phyloP scores from a whole-genome alignment of 2,113 vertebrate species.

The Aix galericulata region DNA sequence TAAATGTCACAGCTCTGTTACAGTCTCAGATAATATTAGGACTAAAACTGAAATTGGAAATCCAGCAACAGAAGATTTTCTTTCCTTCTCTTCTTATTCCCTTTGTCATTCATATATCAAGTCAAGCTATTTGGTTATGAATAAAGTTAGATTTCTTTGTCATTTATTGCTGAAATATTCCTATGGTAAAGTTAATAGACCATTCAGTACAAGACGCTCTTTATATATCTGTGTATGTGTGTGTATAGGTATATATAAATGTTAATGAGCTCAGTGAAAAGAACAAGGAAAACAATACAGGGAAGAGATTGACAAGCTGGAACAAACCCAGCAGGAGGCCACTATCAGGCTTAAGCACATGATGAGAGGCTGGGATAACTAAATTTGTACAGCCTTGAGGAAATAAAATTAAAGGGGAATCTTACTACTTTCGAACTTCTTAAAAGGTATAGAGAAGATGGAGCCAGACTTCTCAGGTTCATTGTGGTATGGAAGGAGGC shows the following conservation, averaged over 20 bases:
- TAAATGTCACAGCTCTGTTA: background rate
- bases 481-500: background rate
- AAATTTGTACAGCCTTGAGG: background rate
- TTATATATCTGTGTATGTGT: background rate
- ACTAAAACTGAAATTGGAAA: background rate
- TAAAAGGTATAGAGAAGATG: background rate
- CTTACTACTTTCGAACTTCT: background rate
- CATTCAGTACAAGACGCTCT: background rate
- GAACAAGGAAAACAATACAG: background rate
- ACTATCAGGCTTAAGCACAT: background rate
- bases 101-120: background rate
- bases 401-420: background rate
- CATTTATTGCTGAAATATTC: background rate
- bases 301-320: background rate
- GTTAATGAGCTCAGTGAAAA: background rate
- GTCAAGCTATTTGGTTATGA: background rate
- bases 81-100: background rate
- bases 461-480: background rate
- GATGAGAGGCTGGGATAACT: background rate
- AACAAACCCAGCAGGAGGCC: background rate
- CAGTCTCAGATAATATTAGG: background rate
- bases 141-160: background rate
- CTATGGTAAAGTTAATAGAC: background rate
- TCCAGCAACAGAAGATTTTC: background rate
- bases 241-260: background rate